These are phyloP conservation scores for Oreohelix idahoensis DNA, from an alignment of 1,140 invertebrate species.

Conservation along the genomic window DNA sequence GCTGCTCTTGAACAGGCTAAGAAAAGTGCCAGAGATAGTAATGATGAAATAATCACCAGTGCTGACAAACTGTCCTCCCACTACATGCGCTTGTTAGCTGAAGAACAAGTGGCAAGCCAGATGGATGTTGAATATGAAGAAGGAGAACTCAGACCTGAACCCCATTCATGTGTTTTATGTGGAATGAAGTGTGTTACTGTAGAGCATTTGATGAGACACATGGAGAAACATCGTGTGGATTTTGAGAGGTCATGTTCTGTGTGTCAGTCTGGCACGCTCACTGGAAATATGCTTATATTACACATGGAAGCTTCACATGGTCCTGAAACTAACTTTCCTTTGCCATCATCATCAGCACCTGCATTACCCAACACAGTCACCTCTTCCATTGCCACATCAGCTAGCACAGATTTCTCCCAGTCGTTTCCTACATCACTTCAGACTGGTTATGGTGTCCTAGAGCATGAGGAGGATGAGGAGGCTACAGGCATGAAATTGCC, in stretches of 20 bases:
- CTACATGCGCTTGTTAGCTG: constrained; percentile 29
- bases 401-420: constrained; percentile 23
- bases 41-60: constrained; percentile 1
- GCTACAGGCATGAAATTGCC: constrained; percentile 30
- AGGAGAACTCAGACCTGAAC: constrained; percentile 34
- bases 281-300: constrained; percentile 36
- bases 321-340: constrained; percentile 36
- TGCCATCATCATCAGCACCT: constrained; percentile 24
- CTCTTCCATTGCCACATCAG: background rate
- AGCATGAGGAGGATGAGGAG: background rate
- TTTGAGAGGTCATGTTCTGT: constrained; percentile 41
- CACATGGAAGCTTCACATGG: constrained; percentile 44
- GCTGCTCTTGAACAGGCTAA: constrained; percentile 34
- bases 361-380: background rate
- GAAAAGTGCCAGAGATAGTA: constrained; percentile 20
- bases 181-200: constrained; percentile 29
- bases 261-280: constrained; percentile 33
- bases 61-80: constrained; percentile 34
- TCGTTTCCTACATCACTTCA: constrained; percentile 19
- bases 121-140: constrained; percentile 35
- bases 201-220: constrained; percentile 31
- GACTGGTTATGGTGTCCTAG: constrained; percentile 4
- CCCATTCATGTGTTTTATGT: constrained; percentile 34
- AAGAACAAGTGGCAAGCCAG: constrained; percentile 31
- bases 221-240: constrained; percentile 38